phyloP scores from a whole-genome alignment of 1,140 invertebrate species.

The Temnothorax longispinosus region DNA sequence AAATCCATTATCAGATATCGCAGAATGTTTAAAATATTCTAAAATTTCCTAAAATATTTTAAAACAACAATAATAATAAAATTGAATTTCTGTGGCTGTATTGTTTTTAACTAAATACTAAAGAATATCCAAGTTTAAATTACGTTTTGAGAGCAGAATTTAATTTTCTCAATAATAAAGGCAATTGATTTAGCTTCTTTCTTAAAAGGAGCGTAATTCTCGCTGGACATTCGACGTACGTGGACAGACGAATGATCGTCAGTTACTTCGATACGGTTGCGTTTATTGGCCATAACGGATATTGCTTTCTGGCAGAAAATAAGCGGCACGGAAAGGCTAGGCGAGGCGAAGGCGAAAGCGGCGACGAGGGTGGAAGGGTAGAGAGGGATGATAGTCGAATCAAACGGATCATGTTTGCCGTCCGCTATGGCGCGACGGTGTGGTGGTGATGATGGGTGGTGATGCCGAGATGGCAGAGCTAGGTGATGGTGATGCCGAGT shows the following conservation, averaged over 20 bases:
- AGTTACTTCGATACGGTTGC: constrained; percentile 42
- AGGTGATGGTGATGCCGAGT: constrained; percentile 14
- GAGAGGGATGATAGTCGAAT: constrained; percentile 38
- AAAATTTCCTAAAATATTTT: not conserved
- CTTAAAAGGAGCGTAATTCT: constrained; percentile 6
- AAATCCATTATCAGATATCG: not conserved
- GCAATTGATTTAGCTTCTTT: constrained; percentile 2
- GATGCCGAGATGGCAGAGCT: not conserved
- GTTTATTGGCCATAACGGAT: constrained; percentile 62
- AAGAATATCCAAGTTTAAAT: not conserved
- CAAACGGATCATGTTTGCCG: constrained; percentile 65
- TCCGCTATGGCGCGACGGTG: constrained; percentile 4
- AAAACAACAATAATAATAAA: not conserved
- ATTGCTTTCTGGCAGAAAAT: constrained; percentile 59
- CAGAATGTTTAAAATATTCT: not conserved
- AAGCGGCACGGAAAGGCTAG: constrained; percentile 37
- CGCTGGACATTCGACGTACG: constrained; percentile 42
- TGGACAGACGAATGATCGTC: constrained; percentile 37
- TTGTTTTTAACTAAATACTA: not conserved
- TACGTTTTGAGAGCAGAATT: not conserved
- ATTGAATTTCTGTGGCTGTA: not conserved
- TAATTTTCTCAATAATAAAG: constrained; percentile 7
- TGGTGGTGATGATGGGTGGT: constrained; percentile 37
- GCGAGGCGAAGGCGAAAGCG: not conserved
- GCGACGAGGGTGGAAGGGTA: not conserved